Percentiles rank a stretch among this genome's conserved stretches.
These are phyloP conservation scores for Argopecten irradians DNA, from an alignment of 1,140 invertebrate genomes.

Conservation along the genomic window DNA sequence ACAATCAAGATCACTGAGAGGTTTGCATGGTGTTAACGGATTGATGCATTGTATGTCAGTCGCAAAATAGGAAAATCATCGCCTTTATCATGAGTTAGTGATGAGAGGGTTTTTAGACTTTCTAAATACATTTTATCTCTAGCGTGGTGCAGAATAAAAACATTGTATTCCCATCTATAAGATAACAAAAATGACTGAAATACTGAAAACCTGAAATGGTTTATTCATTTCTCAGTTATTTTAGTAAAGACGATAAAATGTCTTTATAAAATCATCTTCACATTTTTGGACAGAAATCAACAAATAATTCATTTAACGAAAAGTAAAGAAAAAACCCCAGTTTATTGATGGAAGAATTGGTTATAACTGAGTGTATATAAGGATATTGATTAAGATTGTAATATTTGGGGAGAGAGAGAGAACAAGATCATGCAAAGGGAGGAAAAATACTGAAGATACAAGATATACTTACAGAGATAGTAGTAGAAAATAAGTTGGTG, in stretches of 20 bases:
- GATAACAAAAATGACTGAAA: neutral
- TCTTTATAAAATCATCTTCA: too few species aligned
- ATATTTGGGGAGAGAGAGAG: too few species aligned
- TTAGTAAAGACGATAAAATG: too few species aligned
- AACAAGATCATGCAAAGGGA: too few species aligned
- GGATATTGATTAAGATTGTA: too few species aligned
- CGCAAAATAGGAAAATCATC: neutral
- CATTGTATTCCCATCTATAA: neutral
- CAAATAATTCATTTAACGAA: too few species aligned
- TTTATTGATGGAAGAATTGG: too few species aligned
- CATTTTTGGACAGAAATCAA: too few species aligned
- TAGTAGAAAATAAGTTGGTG: neutral
- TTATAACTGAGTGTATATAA: too few species aligned
- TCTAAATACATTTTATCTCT: neutral
- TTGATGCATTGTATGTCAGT: neutral
- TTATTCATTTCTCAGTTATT: neutral
- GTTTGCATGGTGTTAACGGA: neutral
- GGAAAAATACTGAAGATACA: neutral
- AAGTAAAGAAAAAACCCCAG: too few species aligned
- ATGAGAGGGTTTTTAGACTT: neutral
- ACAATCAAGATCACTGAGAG: neutral
- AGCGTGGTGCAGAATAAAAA: neutral
- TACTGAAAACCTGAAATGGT: neutral
- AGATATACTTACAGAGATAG: neutral
- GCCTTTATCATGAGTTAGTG: neutral